phyloP scores from a whole-genome alignment of 2,888 invertebrate species.

The Busseola fusca region DNA sequence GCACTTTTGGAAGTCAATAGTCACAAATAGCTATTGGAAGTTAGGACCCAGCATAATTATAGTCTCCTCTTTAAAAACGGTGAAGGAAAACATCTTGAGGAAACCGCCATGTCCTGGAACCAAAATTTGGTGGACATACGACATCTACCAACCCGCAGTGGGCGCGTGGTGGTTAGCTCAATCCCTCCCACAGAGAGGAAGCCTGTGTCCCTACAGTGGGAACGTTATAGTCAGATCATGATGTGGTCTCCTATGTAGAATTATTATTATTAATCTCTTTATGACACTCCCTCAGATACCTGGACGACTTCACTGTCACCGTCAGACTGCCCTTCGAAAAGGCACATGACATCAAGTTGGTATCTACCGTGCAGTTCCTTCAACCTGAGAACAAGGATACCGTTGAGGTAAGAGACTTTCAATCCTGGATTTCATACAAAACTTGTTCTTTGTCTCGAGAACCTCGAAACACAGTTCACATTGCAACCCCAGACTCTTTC shows the following conservation, averaged over 20 bases:
- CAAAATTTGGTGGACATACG: too few species aligned
- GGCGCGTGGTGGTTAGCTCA: too few species aligned
- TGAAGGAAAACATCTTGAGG: too few species aligned
- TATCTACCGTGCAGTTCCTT: conserved; percentile 74
- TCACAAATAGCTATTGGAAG: background rate
- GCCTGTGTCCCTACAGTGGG: too few species aligned
- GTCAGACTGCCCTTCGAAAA: conserved; percentile 89
- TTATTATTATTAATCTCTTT: background rate
- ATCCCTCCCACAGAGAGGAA: too few species aligned
- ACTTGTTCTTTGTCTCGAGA: background rate
- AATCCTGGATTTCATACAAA: background rate
- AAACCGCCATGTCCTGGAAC: too few species aligned
- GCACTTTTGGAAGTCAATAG: background rate
- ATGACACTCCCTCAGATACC: conserved; percentile 71
- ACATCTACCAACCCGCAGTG: too few species aligned
- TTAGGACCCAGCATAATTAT: too few species aligned
- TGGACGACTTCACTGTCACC: conserved; percentile 83
- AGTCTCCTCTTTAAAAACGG: too few species aligned
- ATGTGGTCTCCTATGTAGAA: background rate
- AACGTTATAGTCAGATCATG: too few species aligned
- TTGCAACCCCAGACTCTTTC: background rate
- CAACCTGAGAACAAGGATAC: conserved; percentile 80
- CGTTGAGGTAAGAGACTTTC: conserved; percentile 70
- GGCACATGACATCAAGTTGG: conserved; percentile 88
- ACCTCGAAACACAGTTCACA: too few species aligned